Evolutionary conservation across 2,888 invertebrate species (phyloP), one percentile per base, ranked within the genome.

Genomic region (Entomobrya multifasciata): DNA sequence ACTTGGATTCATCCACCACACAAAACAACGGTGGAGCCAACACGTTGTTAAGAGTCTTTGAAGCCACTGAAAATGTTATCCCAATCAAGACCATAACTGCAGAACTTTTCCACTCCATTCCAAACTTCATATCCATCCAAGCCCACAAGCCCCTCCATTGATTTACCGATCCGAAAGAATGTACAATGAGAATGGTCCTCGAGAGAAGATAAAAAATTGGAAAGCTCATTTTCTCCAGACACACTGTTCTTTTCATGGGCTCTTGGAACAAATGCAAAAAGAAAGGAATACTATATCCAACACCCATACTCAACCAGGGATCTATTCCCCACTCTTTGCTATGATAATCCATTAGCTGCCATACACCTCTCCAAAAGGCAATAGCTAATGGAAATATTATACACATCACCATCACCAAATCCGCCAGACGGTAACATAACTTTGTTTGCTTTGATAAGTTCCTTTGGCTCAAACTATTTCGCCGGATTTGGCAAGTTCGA

Each of bases 131-230:
- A 91, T 95, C 95, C 94, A 81, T 49, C 70, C 49, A 70, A 1
- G 52, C 72, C 97, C 97, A 97, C 62, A 95, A 95, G 0, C 97
- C 97, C 10, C 97, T 94, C 97, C 97, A 97, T 87, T 96, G 96
- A 92, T 96, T 97, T 60, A 97, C 96, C 92, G 97, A 97, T 88
- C 96, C 95, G 91, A 96, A 94, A 10, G 91, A 89, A 87, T 90
- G 90, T 0, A 89, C 6, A 0, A 90, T 62, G 11, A 90, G 86
- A 17, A 90, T 84, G 1, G 62, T 76, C n/a, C 90, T 80, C 25
- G 90, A 81, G 25, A 88, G 44, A 4, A 89, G 30, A 84, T 90
- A 90, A 82, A 88, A 90, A 3, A 82, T 25, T 5, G 87, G 52
- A 81, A 87, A 89, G 65, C 81, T 87, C 88, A 89, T 89, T 78